Percentiles rank a stretch among this genome's conserved stretches.
Evolutionary conservation across 2,888 invertebrate species (phyloP).

Genomic region (Drosophila yooni): DNA sequence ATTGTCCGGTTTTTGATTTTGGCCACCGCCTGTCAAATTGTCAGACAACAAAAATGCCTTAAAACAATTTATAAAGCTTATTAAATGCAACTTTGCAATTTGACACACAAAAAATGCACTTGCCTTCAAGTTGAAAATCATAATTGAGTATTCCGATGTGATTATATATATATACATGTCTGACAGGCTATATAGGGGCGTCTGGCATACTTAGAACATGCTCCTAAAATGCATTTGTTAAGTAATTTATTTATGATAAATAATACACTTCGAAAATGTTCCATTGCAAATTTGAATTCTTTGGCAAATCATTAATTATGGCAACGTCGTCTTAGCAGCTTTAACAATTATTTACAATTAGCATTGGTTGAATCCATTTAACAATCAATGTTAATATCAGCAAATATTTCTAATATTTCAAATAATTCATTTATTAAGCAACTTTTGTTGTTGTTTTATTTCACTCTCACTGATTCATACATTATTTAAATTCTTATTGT

Average conservation of each 20-base stretch:
- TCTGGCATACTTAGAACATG: constrained; percentile 22
- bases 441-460: not conserved
- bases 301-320: constrained; percentile 31
- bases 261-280: constrained; percentile 23
- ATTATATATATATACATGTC: not conserved
- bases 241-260: constrained; percentile 37
- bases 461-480: not conserved
- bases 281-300: constrained; percentile 14
- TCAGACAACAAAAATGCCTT: constrained; percentile 52
- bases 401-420: not conserved
- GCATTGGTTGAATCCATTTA: not conserved
- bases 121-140: constrained; percentile 35
- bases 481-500: not conserved
- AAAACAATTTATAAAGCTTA: constrained; percentile 53
- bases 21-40: constrained; percentile 44
- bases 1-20: constrained; percentile 30
- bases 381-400: not conserved
- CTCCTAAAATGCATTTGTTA: constrained; percentile 38
- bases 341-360: constrained; percentile 5
- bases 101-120: constrained; percentile 38
- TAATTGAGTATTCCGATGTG: constrained; percentile 31
- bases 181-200: constrained; percentile 35
- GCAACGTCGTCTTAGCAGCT: not conserved
- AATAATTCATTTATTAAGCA: not conserved
- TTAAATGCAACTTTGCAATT: constrained; percentile 56